These are phyloP conservation scores for Heliocidaris erythrogramma DNA, from an alignment of 35 echinoderm and acorn worm species.

Conservation along the genomic window DNA sequence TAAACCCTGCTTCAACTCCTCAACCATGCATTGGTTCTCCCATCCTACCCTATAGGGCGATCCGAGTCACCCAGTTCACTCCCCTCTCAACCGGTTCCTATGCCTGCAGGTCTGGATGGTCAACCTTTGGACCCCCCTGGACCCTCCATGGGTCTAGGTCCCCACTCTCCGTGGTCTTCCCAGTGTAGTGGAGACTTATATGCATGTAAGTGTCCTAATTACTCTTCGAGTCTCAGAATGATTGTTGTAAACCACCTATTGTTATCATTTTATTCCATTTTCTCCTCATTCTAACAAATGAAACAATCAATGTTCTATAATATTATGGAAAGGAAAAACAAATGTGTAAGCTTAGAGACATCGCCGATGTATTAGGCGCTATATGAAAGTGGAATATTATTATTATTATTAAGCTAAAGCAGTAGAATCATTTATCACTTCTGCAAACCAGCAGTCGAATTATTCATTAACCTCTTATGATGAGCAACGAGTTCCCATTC, in stretches of 20 bases:
- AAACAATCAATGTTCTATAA: too few species aligned
- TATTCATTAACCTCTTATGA: too few species aligned
- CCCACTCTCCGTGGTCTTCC: constrained; percentile 49
- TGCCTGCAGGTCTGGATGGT: constrained; percentile 24
- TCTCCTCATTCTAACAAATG: not conserved
- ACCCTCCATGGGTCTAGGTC: constrained; percentile 22
- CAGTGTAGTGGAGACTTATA: constrained; percentile 47
- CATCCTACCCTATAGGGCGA: constrained; percentile 45
- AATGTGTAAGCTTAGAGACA: too few species aligned
- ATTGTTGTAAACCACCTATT: not conserved
- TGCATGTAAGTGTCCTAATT: constrained; percentile 49
- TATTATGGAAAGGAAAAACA: too few species aligned
- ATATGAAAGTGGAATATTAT: too few species aligned
- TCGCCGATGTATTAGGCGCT: too few species aligned
- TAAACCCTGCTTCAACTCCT: too few species aligned
- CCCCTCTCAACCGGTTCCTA: constrained; percentile 61
- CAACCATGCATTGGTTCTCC: not conserved
- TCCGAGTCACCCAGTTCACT: constrained; percentile 65
- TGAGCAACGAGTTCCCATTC: not conserved
- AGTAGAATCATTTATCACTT: too few species aligned
- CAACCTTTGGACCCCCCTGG: constrained; percentile 48
- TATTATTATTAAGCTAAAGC: too few species aligned
- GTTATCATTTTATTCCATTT: not conserved
- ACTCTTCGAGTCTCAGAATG: not conserved
- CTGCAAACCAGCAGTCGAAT: too few species aligned